These are phyloP conservation scores for Hypomesus transpacificus DNA, from an alignment of 2,113 vertebrate genomes.

Conservation along the genomic window DNA sequence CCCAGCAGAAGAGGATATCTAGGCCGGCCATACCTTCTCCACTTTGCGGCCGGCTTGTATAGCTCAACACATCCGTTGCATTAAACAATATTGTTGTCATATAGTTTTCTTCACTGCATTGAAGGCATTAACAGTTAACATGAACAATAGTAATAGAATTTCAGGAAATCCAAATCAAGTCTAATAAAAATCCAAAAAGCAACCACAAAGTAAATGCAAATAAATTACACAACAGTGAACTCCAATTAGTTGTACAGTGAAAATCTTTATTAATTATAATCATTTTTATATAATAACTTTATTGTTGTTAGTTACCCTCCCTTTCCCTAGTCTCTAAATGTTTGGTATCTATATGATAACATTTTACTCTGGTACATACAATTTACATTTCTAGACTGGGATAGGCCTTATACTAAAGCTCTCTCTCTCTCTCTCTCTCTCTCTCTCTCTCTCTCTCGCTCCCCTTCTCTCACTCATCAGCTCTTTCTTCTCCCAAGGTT, in stretches of 20 bases:
- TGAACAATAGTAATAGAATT: too few species aligned
- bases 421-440: slow-evolving; percentile 17
- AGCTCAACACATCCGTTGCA: too few species aligned
- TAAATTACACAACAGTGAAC: neutral
- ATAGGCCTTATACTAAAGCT: slow-evolving; percentile 37
- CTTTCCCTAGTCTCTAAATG: slow-evolving; percentile 35
- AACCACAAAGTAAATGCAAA: neutral
- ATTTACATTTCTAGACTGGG: slow-evolving; percentile 44
- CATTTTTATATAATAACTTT: slow-evolving; percentile 57
- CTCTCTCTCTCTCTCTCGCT: slow-evolving; percentile 29
- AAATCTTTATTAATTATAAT: slow-evolving; percentile 70
- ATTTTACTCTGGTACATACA: slow-evolving; percentile 53
- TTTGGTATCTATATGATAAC: slow-evolving; percentile 55
- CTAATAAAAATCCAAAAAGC: neutral
- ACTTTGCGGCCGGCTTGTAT: too few species aligned
- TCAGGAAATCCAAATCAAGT: neutral
- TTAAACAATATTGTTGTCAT: too few species aligned
- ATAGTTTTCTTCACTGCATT: too few species aligned
- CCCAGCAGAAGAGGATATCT: too few species aligned
- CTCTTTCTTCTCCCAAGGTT: too few species aligned
- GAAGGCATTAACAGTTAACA: too few species aligned
- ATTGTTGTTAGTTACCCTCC: slow-evolving; percentile 39
- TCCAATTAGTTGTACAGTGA: slow-evolving; percentile 54
- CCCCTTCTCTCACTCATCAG: slow-evolving; percentile 3
- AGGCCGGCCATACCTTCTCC: too few species aligned